Base-by-base conservation (phyloP, 2,797 vertebrate genomes). In the Danio aesculapii region DNA sequence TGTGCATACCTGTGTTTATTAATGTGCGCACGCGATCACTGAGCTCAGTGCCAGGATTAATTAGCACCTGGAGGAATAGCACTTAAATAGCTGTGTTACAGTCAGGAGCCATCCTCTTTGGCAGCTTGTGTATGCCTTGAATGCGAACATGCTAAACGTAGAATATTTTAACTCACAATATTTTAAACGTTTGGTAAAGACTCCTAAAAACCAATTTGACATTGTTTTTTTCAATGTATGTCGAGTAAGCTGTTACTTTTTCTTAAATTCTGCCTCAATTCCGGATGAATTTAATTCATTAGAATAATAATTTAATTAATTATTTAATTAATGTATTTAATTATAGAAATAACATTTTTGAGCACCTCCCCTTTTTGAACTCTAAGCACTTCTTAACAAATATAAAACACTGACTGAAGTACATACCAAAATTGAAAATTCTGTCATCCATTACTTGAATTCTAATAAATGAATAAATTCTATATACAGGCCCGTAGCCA, bases 61-160 rank as follows among this genome's bases (percentile, higher is more conserved):
- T 94, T 94, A 89, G 88, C 83, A 92, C 93, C 91, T 92, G 84
- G 89, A 93, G 93, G 92, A 94, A 92, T 90, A 92, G 81, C 75
- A 49, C 77, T 84, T 84, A 88, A 81, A 86, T 83, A 90, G 90
- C 87, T 88, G 88, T 89, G 85, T 86, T 83, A 81, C 84, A 87
- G 86, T 81, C 84, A 85, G 13, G 81, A 83, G 82, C 72, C 87
- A 83, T 86, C 63, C 82, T 88, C 88, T 82, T 83, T 84, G 86
- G 88, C 58, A 73, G 66, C 21, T 6, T 30, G 67, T 19, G 63
- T 55, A 63, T 80, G 59, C 46, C 47, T n/a, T 64, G 59, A 76
- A 50, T 75, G 30, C 39, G 46, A 30, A 71, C 30, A 30, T 11
- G 50, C 50, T 53, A 53, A 53, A 53, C 50, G 14, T 53, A 53